Percentiles rank a stretch among this genome's conserved stretches.
phyloP scores from a whole-genome alignment of 1,140 invertebrate genomes.

The Elymnias hypermnestra region DNA sequence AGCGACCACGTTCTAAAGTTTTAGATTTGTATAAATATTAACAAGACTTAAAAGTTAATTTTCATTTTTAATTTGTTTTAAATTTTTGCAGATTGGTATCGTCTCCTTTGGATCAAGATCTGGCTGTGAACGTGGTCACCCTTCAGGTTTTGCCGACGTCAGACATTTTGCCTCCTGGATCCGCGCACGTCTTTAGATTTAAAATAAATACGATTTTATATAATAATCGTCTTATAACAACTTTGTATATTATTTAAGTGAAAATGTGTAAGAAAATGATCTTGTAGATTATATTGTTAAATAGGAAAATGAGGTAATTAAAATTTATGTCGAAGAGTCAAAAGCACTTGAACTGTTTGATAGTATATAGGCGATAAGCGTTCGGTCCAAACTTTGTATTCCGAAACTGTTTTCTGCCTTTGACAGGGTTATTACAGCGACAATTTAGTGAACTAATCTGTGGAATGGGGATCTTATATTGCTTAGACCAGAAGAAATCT shows the following conservation, averaged over 20 bases:
- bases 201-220: neutral
- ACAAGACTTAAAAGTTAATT: too few species aligned
- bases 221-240: too few species aligned
- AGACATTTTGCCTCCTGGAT: constrained; percentile 3
- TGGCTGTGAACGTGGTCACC: neutral
- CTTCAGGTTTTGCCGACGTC: constrained; percentile 4
- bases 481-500: constrained; percentile 9
- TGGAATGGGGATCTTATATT: constrained; percentile 12
- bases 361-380: neutral
- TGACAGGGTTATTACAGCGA: constrained; percentile 13
- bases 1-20: too few species aligned
- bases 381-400: neutral
- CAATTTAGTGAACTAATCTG: constrained; percentile 11
- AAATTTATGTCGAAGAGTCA: neutral
- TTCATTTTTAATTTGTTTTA: neutral
- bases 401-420: constrained; percentile 2
- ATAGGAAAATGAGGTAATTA: neutral
- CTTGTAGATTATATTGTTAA: neutral
- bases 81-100: constrained; percentile 4
- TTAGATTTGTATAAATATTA: too few species aligned
- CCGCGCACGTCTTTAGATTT: neutral
- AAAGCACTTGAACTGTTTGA: neutral
- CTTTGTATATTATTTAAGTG: too few species aligned
- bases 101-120: neutral
- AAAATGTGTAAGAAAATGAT: too few species aligned